phyloP scores from a whole-genome alignment of 2,113 vertebrate genomes.

The Salvelinus fontinalis region DNA sequence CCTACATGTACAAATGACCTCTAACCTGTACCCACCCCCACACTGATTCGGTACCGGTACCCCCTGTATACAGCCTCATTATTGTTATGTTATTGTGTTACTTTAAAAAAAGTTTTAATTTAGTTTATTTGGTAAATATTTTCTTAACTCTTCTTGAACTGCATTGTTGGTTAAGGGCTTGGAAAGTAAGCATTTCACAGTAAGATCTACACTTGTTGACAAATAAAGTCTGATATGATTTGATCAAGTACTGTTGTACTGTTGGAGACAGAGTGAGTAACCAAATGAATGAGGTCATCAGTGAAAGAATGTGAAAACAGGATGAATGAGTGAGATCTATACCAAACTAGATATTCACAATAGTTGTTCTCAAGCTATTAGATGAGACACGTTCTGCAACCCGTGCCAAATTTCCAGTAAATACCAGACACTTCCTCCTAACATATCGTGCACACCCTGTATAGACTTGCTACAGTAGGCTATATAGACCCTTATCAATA shows the following conservation, averaged over 20 bases:
- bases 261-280: conserved; percentile 27
- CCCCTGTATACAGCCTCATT: no score
- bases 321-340: conserved; percentile 3
- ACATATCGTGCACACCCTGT: neutral
- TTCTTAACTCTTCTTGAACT: no score
- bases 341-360: neutral
- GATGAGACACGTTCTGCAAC: neutral
- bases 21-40: no score
- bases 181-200: no score
- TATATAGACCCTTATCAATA: neutral
- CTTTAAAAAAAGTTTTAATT: no score
- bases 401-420: neutral
- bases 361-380: neutral
- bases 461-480: neutral
- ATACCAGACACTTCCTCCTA: neutral
- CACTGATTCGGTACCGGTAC: no score
- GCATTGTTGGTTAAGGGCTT: no score
- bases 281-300: conserved; percentile 6
- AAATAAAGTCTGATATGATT: no score
- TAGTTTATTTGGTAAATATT: no score
- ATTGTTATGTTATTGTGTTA: no score
- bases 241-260: conserved; percentile 66
- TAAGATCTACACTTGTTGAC: no score
- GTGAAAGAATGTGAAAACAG: neutral
- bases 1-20: no score